Conservation (phyloP, 2,888 invertebrate species). For the Morpho helenor region DNA sequence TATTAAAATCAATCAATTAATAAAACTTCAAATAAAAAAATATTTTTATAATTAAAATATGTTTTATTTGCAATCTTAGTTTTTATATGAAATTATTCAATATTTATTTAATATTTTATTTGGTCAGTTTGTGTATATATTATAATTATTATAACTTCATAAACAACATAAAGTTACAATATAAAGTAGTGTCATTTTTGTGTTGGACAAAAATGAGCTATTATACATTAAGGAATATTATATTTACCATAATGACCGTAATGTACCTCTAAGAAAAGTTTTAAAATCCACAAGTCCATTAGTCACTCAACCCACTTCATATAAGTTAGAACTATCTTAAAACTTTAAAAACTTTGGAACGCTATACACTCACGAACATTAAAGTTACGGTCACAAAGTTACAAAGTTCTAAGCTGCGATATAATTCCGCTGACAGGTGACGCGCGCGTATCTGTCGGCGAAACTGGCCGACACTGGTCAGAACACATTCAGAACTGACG, state of each 20-base stretch:
- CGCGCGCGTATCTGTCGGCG: conserved; percentile 36
- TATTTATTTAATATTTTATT: too few species aligned
- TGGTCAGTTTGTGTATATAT: too few species aligned
- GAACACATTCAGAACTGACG: conserved; percentile 41
- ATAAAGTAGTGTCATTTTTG: too few species aligned
- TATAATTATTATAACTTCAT: too few species aligned
- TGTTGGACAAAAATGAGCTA: too few species aligned
- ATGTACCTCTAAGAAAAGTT: conserved; percentile 16
- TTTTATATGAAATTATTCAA: too few species aligned
- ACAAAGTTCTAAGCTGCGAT: conserved; percentile 30
- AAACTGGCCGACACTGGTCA: conserved; percentile 30
- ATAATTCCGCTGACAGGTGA: conserved; percentile 34
- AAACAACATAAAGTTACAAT: too few species aligned
- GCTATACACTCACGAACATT: conserved; percentile 22
- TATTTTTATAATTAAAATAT: too few species aligned
- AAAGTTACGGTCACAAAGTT: conserved; percentile 18
- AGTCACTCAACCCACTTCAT: conserved; percentile 22
- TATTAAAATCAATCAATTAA: too few species aligned
- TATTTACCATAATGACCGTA: background rate
- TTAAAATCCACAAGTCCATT: conserved; percentile 26
- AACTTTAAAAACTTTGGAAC: conserved; percentile 20
- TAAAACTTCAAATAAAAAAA: too few species aligned
- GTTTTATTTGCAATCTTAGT: too few species aligned
- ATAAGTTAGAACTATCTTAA: conserved; percentile 18
- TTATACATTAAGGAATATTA: too few species aligned